Base-by-base conservation (phyloP, 1,140 invertebrate genomes). In the Diorhabda sublineata region DNA sequence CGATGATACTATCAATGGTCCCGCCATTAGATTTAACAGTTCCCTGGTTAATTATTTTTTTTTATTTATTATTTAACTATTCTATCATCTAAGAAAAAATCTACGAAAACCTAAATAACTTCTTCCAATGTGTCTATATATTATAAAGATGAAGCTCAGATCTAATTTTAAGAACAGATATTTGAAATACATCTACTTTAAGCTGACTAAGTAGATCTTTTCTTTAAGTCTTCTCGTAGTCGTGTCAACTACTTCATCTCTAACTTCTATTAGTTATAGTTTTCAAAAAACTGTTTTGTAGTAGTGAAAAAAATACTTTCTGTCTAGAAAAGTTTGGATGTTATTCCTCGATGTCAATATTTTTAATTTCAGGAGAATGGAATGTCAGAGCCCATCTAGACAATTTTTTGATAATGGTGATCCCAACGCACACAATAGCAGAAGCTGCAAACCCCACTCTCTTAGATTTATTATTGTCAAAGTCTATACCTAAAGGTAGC, bases 381-480 rank as follows among this genome's bases (percentile, higher is more conserved):
- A 90, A 90, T 74, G 81, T 88, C 3, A 83, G 84, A 7, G 87
- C 87, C 2, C 87, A 90, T 79, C 80, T 89, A 6, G 84, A 88
- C 69, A 89, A 89, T 73, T 84, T 90, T 65, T 81, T 89, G 56
- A 81, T 90, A 42, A 70, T 90, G 5, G 81, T 87, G 0, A 81
- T 88, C 3, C 87, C 87, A 8, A 83, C 83, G 7, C 74, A 76
- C 26, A 72, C 79, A 7, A 58, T 69, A 7, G 41, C 62, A 11
- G 45, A 41, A 0, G 61, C 45, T 44, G 11, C 67, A 5, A 44
- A 82, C 1, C 9, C 69, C n/a, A 71, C 67, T 8, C 66, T 85
- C 2, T 64, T 85, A 2, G 82, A 84, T 64, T 26, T 26, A 26
- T 71, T 86, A 0, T 68, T 86, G 2, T 80, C 74, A 67, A 82